Evolutionary conservation across 2,888 invertebrate genomes (phyloP).

Genomic region (Dynastes hyllus): DNA sequence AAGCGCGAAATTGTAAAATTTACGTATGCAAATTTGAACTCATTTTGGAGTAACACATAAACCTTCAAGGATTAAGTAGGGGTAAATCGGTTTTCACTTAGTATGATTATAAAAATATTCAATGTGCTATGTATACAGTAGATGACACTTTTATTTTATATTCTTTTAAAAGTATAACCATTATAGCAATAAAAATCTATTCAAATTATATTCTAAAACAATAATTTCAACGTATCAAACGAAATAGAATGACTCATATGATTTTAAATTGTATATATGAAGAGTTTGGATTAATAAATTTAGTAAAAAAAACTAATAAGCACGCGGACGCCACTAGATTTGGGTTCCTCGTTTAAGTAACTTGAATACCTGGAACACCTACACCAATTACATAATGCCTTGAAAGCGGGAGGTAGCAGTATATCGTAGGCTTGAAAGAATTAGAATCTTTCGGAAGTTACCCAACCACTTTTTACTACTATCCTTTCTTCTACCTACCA

Average conservation of each 20-base stretch:
- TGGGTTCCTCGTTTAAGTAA: not conserved
- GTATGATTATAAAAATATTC: not conserved
- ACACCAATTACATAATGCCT: not conserved
- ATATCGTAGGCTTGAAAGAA: too few relatives aligned
- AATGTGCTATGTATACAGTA: not conserved
- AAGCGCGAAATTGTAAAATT: constrained; percentile 7
- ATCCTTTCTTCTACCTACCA: too few relatives aligned
- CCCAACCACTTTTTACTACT: too few relatives aligned
- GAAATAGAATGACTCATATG: too few relatives aligned
- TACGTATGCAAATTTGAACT: not conserved
- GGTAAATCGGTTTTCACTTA: not conserved
- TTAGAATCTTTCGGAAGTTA: too few relatives aligned
- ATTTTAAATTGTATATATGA: too few relatives aligned
- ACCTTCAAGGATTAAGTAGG: not conserved
- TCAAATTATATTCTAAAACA: too few relatives aligned
- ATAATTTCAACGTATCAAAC: too few relatives aligned
- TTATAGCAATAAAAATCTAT: too few relatives aligned
- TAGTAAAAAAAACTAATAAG: not conserved
- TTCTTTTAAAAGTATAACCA: too few relatives aligned
- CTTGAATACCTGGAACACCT: not conserved
- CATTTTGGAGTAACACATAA: not conserved
- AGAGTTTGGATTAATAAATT: not conserved
- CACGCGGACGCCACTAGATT: not conserved
- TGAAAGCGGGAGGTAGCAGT: not conserved
- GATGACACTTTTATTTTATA: not conserved